phyloP scores from a whole-genome alignment of 2,888 invertebrate species.

The Altica lythri region DNA sequence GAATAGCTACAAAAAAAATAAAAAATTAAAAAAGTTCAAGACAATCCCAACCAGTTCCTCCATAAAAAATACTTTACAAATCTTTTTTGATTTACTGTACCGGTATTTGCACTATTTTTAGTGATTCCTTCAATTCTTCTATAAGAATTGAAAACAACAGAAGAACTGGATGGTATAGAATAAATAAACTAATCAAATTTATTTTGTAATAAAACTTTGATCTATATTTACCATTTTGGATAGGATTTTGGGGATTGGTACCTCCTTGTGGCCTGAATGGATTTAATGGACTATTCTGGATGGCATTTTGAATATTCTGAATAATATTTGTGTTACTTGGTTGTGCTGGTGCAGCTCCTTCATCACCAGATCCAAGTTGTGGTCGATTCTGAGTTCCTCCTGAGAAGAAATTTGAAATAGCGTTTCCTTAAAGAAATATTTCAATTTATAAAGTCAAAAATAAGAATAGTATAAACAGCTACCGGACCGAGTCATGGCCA shows the following conservation, averaged over 20 bases:
- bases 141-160: too few relatives aligned
- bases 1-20: constrained; percentile 18
- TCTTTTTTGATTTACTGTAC: too few relatives aligned
- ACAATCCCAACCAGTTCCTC: too few relatives aligned
- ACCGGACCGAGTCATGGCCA: too few relatives aligned
- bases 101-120: too few relatives aligned
- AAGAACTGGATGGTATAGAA: too few relatives aligned
- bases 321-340: constrained; percentile 26
- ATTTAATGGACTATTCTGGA: constrained; percentile 39
- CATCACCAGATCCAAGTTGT: constrained; percentile 28
- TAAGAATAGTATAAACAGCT: too few relatives aligned
- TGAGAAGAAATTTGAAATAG: constrained; percentile 38
- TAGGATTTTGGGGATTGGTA: constrained; percentile 22
- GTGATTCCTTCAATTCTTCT: too few relatives aligned
- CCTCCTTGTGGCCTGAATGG: constrained; percentile 35
- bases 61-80: too few relatives aligned
- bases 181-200: too few relatives aligned
- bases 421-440: constrained; percentile 38
- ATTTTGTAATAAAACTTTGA: too few relatives aligned
- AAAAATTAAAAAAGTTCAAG: neutral
- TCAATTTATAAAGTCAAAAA: too few relatives aligned
- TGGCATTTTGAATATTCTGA: constrained; percentile 39
- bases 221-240: constrained; percentile 28
- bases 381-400: constrained; percentile 30
- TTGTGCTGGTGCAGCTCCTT: constrained; percentile 20